phyloP scores from a whole-genome alignment of 2,888 invertebrate species.

The Thera britannica region DNA sequence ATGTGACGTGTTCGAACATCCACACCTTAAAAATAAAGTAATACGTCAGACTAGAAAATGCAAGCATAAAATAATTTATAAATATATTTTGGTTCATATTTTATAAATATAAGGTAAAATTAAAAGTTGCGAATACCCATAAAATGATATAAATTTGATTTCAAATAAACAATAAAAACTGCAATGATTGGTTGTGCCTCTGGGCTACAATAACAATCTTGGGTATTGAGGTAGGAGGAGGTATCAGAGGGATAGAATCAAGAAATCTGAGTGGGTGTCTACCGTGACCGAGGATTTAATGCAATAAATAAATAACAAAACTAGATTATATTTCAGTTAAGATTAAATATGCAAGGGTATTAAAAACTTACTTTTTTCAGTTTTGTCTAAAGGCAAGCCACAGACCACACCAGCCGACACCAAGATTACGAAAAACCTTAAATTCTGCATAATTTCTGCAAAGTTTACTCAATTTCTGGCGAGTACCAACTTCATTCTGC shows the following conservation, averaged over 20 bases:
- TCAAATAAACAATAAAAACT: no score
- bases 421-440: conserved; percentile 46
- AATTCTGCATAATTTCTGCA: conserved; percentile 41
- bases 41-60: background rate
- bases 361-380: conserved; percentile 46
- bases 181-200: no score
- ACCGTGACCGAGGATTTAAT: no score
- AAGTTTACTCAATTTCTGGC: conserved; percentile 30
- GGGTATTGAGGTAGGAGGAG: no score
- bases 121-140: no score
- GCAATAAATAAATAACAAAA: background rate
- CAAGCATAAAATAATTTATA: background rate
- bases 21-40: conserved; percentile 36
- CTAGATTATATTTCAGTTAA: no score
- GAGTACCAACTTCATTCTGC: conserved; percentile 10
- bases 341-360: background rate
- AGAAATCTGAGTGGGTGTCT: no score
- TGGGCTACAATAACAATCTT: no score
- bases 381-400: conserved; percentile 53
- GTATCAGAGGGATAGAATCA: no score
- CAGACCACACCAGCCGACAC: conserved; percentile 46
- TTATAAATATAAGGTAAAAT: no score
- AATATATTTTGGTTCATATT: no score
- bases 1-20: conserved; percentile 42
- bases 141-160: no score